Percentiles rank a stretch among this genome's conserved stretches.
Evolutionary conservation across 1,140 invertebrate species (phyloP).

Genomic region (Globodera rostochiensis): DNA sequence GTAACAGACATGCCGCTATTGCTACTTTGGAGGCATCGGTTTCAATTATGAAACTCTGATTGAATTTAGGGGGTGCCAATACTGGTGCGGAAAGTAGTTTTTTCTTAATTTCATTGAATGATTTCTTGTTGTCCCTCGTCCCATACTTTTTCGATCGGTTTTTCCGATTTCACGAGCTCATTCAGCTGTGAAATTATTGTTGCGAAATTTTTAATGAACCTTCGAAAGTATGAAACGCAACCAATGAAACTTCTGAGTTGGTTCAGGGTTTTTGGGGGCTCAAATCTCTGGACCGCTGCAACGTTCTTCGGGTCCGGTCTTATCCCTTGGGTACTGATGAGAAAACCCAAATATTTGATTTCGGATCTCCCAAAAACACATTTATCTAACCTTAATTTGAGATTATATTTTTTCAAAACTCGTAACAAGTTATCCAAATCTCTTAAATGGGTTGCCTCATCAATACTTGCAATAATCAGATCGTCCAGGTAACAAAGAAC

Average conservation of each 20-base stretch:
- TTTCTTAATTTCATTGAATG: too few species aligned
- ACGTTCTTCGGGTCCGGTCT: constrained; percentile 30
- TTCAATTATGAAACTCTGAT: too few species aligned
- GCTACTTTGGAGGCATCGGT: too few species aligned
- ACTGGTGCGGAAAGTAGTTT: too few species aligned
- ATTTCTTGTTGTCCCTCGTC: too few species aligned
- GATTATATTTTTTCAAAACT: constrained; percentile 12
- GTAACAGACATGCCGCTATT: too few species aligned
- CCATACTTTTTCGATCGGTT: too few species aligned
- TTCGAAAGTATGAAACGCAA: too few species aligned
- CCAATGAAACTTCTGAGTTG: constrained; percentile 30
- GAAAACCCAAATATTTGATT: constrained; percentile 32
- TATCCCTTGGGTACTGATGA: constrained; percentile 26
- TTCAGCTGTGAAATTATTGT: too few species aligned
- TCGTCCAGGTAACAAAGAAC: constrained; percentile 10
- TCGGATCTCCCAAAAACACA: constrained; percentile 14
- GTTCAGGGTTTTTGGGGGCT: constrained; percentile 24
- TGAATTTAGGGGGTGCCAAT: too few species aligned
- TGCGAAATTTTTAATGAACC: too few species aligned
- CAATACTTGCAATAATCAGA: not conserved
- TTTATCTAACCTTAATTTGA: constrained; percentile 8
- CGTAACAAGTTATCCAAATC: constrained; percentile 3
- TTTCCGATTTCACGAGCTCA: too few species aligned
- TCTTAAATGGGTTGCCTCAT: not conserved
- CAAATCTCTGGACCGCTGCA: constrained; percentile 11